These are phyloP conservation scores for Acrossocheilus fasciatus DNA, from an alignment of 2,797 vertebrate genomes.

Conservation along the genomic window DNA sequence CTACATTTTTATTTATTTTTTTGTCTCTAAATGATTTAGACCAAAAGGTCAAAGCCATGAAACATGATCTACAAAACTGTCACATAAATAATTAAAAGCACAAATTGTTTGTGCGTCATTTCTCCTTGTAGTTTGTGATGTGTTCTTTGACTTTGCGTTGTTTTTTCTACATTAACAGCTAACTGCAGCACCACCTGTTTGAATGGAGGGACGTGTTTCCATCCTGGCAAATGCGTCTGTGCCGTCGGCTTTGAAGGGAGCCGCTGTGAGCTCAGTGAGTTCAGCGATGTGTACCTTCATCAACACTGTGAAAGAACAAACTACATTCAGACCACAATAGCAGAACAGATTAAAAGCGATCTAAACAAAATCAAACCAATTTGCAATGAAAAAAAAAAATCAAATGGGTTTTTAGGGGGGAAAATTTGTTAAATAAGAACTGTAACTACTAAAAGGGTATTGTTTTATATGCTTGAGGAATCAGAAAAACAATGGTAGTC, in stretches of 20 bases:
- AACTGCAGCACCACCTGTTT: constrained; percentile 88
- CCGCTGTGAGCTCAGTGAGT: constrained; percentile 89
- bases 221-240: constrained; percentile 89
- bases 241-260: constrained; percentile 84
- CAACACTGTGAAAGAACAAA: neutral
- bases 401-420: neutral
- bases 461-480: neutral
- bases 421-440: too few relatives aligned
- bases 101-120: neutral
- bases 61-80: neutral
- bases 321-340: neutral
- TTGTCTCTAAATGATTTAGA: neutral
- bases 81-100: constrained; percentile 9
- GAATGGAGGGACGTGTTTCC: constrained; percentile 89
- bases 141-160: constrained; percentile 7
- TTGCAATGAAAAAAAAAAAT: neutral
- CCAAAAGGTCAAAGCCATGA: neutral
- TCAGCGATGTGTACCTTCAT: constrained; percentile 2
- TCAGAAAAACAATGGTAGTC: neutral
- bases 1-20: neutral
- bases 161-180: constrained; percentile 68
- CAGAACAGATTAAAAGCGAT: too few relatives aligned
- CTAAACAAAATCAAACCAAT: neutral
- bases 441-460: neutral
- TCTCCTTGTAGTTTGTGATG: neutral